Percentiles rank a stretch among this genome's conserved stretches.
Conservation (phyloP, 2,797 vertebrate species). For the Rhinoraja longicauda region DNA sequence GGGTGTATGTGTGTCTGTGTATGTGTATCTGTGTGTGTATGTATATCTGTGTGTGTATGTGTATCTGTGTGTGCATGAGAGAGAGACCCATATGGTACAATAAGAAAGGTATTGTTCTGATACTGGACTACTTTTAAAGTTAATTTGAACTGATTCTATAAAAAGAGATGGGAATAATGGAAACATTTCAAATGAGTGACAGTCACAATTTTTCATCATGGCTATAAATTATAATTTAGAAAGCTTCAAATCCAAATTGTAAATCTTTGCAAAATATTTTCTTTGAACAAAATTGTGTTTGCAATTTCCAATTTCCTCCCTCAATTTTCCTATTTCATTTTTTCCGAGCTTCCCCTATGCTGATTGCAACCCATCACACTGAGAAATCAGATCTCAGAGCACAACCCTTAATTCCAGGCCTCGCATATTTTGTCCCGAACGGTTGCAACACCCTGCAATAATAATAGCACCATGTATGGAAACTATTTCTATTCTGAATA, state of each 20-base stretch:
- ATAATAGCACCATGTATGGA: neutral
- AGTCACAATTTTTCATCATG: neutral
- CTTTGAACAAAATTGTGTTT: neutral
- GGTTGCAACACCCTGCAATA: neutral
- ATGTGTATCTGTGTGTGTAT: too few relatives aligned
- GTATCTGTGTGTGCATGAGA: too few relatives aligned
- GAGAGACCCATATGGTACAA: neutral
- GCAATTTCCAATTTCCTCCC: slow-evolving; percentile 1
- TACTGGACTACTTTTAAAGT: neutral
- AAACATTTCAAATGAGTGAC: neutral
- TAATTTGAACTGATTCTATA: neutral
- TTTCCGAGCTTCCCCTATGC: neutral
- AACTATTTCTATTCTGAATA: slow-evolving; percentile 19
- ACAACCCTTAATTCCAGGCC: neutral
- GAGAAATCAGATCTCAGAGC: neutral
- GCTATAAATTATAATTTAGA: neutral
- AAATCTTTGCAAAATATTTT: neutral
- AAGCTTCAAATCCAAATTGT: neutral
- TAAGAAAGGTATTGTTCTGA: neutral
- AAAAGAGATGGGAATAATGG: neutral
- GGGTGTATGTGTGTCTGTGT: too few relatives aligned
- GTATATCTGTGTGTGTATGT: too few relatives aligned
- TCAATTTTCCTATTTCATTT: neutral
- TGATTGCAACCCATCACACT: neutral
- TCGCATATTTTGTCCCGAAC: neutral